Base-by-base conservation (phyloP, 2,888 invertebrate genomes). In the Lamellibrachia columna region DNA sequence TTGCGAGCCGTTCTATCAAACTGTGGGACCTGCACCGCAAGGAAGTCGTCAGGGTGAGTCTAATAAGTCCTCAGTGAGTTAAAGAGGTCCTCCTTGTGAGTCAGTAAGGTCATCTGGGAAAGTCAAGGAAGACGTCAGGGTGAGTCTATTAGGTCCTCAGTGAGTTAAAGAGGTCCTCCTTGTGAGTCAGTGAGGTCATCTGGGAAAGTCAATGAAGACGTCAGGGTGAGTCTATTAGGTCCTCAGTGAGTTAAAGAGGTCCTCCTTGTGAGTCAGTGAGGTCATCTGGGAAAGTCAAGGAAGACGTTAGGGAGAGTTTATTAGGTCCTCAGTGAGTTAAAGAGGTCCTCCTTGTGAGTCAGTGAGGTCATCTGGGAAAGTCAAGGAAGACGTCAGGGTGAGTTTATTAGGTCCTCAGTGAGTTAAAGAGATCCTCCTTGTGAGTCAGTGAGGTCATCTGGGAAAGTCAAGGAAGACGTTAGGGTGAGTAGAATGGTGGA, bases 1-100 rank as follows among this genome's bases (percentile, higher is more conserved):
- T 96, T 8, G 97, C 97, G 3, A 96, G 97, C 40, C 95, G 96
- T 93, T 95, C 95, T 15, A 97, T 98, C 90, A 97, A 97, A 95
- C 96, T 97, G 96, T 98, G 98, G 97, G 97, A 98, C 95, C 95
- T 97, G 55, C 96, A 97, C 9, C 97, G 96, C 0, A 97, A 97
- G 95, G 97, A 97, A 94, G 94, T 98, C 22, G 95, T 98, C 90
- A 97, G 97, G 95, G 96, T 96, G 93, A 11, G 15, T 58, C 22
- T 91, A 15, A 4, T 40, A 40, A 0, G 60, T 60, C 60, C 60
- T 15, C 60, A 11, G 11, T 58, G 40, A 40, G 40, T 40, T 40
- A 40, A 40, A 40, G 40, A 58, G 58, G 58, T 58, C 58, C 58
- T 7, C 8, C 11, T 8, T 8, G 58, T 58, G 3, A 8, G 58